Percentiles rank a stretch among this genome's conserved stretches.
Conservation (phyloP, 1,140 invertebrate genomes). For the Odontomachus brunneus region DNA sequence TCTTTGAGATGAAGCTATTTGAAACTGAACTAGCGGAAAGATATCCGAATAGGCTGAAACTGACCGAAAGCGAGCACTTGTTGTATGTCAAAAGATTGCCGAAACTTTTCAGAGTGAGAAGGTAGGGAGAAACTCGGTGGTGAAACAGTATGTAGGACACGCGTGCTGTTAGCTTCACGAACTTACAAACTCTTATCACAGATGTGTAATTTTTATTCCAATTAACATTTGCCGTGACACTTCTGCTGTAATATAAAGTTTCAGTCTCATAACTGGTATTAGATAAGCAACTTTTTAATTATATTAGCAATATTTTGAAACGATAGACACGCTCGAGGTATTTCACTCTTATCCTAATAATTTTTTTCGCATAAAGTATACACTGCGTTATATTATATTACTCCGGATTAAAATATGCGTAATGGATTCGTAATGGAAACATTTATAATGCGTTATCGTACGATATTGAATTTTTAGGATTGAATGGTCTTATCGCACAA, state of each 20-base stretch:
- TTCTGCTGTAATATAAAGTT: no score
- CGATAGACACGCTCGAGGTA: no score
- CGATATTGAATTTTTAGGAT: neutral
- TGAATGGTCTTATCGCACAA: neutral
- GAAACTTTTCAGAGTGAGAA: neutral
- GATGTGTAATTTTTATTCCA: neutral
- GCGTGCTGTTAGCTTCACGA: neutral
- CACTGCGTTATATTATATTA: neutral
- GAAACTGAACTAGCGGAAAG: constrained; percentile 14
- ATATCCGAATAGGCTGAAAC: neutral
- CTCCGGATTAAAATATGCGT: neutral
- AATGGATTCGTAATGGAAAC: no score
- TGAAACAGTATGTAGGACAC: neutral
- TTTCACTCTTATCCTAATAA: constrained; percentile 1
- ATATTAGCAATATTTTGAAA: neutral
- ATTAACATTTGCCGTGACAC: neutral
- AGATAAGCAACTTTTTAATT: constrained; percentile 28
- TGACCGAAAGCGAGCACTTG: neutral
- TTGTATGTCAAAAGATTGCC: constrained; percentile 1
- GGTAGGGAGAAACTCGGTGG: neutral
- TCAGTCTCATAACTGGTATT: no score
- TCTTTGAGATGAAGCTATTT: constrained; percentile 24
- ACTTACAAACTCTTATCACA: neutral
- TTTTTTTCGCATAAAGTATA: neutral
- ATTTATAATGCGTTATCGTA: neutral